Conservation (phyloP, 2,888 invertebrate species). For the Dolomedes plantarius region DNA sequence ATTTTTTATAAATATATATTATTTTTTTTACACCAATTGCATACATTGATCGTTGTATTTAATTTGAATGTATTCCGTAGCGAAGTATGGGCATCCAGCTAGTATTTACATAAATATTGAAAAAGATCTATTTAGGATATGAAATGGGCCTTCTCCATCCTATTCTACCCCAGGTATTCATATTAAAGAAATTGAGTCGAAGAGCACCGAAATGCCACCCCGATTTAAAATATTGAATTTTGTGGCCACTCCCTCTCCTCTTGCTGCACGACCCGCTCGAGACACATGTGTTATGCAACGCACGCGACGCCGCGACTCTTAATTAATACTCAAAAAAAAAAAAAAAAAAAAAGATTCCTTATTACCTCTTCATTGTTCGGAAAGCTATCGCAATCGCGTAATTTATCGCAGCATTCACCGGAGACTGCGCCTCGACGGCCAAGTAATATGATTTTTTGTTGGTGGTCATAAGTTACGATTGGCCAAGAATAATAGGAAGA, state of each 20-base stretch:
- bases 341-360: constrained; percentile 36
- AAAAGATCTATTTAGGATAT: too few species aligned
- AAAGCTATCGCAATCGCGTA: constrained; percentile 36
- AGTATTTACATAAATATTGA: too few species aligned
- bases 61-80: too few species aligned
- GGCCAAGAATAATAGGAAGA: constrained; percentile 3
- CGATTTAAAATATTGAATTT: constrained; percentile 4
- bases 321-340: too few species aligned
- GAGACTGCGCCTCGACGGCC: constrained; percentile 14
- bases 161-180: too few species aligned
- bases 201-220: too few species aligned
- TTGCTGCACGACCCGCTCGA: background rate
- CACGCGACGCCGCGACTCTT: constrained; percentile 45
- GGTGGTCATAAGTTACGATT: background rate
- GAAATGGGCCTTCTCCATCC: too few species aligned
- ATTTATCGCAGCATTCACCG: constrained; percentile 41
- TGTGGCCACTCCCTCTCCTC: constrained; percentile 21
- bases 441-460: background rate
- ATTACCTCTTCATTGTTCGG: constrained; percentile 60
- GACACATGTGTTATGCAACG: constrained; percentile 37
- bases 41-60: too few species aligned
- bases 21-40: too few species aligned
- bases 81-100: too few species aligned
- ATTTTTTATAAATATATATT: too few species aligned
- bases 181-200: too few species aligned